Conservation (phyloP, 2,797 vertebrate genomes). For the Anisognathus igniventris region DNA sequence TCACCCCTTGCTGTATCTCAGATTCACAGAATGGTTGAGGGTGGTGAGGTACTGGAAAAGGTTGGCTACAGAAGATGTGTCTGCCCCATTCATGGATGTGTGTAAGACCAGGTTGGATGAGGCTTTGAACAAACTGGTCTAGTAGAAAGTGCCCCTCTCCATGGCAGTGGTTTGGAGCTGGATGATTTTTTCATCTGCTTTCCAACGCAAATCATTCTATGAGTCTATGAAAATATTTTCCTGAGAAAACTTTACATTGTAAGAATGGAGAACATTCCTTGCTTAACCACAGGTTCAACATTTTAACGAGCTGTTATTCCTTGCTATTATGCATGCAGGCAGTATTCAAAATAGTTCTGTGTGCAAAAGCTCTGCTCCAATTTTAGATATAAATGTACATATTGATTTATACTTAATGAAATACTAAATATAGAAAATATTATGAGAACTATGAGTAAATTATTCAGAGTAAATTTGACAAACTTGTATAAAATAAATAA, state of each 20-base stretch:
- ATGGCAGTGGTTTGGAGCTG: background rate
- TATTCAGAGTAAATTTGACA: constrained; percentile 32
- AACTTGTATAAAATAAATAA: constrained; percentile 23
- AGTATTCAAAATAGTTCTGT: background rate
- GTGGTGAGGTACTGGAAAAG: background rate
- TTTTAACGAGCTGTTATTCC: background rate
- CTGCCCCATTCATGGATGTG: background rate
- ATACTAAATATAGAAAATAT: constrained; percentile 20
- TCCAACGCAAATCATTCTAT: background rate
- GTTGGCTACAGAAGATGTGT: background rate
- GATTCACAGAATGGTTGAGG: background rate
- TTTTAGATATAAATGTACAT: constrained; percentile 13
- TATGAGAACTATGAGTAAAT: background rate
- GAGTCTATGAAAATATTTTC: background rate
- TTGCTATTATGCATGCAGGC: background rate
- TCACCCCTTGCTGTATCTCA: background rate
- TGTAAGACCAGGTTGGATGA: background rate
- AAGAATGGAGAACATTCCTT: background rate
- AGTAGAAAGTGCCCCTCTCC: background rate
- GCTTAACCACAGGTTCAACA: background rate
- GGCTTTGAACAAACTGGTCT: background rate
- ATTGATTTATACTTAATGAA: constrained; percentile 34
- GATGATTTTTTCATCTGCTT: background rate
- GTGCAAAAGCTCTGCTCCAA: background rate
- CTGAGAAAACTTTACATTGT: background rate